Evolutionary conservation across 2,888 invertebrate genomes (phyloP), one percentile per base, ranked within the genome.

Genomic region (Neelides folsomi): DNA sequence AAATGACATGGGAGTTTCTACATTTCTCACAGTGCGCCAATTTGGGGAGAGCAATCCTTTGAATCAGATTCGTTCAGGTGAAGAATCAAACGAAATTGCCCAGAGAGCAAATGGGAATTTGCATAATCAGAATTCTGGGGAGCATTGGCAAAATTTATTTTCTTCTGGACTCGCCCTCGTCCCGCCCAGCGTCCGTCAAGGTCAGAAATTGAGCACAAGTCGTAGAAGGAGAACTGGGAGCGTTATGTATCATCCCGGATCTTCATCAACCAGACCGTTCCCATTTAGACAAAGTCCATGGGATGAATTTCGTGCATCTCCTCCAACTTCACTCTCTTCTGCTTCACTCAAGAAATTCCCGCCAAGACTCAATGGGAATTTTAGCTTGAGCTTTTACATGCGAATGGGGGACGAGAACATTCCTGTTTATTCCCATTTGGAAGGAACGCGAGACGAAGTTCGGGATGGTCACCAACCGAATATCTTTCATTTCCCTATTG

Each of bases 401-500:
- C 41, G 61, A 40, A 53, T 54, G 6, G 56, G 58, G 10, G 61
- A 61, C 37, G 63, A 63, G 20, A 38, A 59, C 18, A 56, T 63
- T 18, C 63, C 63, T 5, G 63, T 63, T 0, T 63, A 59, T 43
- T 49, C 57, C 1, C 47, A 54, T 27, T 47, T 54, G 13, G n/a
- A 42, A 35, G 13, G 54, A 49, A 13, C 37, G 45, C 34, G 49
- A 50, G 38, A 48, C 46, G 35, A 42, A 9, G 20, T 35, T 10
- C 47, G 59, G 19, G 61, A 63, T 40, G 56, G 60, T 35, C 59
- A 57, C 34, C 54, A 57, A 35, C 48, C 53, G 7, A 56, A 60
- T 42, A 58, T 63, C 0, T 63, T 56, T 50, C 47, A 56, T 20
- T 57, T 61, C 42, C 63, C 63, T 10, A 55, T 62, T 37, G 61